phyloP scores from a whole-genome alignment of 1,140 invertebrate species.

The Temnothorax nylanderi region DNA sequence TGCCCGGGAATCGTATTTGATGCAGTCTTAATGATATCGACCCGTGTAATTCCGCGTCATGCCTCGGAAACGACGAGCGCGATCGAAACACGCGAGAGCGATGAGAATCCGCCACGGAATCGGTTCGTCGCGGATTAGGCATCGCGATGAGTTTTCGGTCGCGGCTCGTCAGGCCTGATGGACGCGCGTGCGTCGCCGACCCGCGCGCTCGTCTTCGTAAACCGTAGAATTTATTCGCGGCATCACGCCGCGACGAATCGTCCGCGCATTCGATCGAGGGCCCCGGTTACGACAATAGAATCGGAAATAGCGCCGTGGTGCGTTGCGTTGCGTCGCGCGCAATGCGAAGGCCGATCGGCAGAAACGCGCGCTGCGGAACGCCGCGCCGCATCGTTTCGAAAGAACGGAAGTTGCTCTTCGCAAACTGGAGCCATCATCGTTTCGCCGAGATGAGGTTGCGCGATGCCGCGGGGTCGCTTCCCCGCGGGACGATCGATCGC shows the following conservation, averaged over 20 bases:
- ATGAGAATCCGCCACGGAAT: constrained; percentile 33
- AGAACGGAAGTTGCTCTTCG: constrained; percentile 71
- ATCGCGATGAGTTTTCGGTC: background rate
- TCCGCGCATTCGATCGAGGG: constrained; percentile 39
- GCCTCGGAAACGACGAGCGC: background rate
- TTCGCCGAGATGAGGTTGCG: constrained; percentile 51
- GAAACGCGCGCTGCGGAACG: constrained; percentile 68
- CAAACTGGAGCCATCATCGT: constrained; percentile 63
- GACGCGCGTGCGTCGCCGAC: constrained; percentile 13
- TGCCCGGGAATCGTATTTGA: constrained; percentile 38
- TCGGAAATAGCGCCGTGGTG: constrained; percentile 65
- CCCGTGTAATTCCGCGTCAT: constrained; percentile 28
- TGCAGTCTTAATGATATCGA: constrained; percentile 63
- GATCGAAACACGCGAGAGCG: constrained; percentile 27
- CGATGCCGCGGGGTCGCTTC: constrained; percentile 18
- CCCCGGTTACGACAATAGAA: constrained; percentile 64
- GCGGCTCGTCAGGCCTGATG: background rate
- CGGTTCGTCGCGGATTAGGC: constrained; percentile 47
- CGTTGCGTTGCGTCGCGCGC: constrained; percentile 64
- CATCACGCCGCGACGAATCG: constrained; percentile 37
- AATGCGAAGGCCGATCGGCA: constrained; percentile 65
- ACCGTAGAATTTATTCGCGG: constrained; percentile 3
- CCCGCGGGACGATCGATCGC: background rate
- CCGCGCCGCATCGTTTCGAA: constrained; percentile 66
- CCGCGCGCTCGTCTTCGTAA: background rate